Conservation (phyloP, 2,797 vertebrate genomes). For the Gadopsis marmoratus region DNA sequence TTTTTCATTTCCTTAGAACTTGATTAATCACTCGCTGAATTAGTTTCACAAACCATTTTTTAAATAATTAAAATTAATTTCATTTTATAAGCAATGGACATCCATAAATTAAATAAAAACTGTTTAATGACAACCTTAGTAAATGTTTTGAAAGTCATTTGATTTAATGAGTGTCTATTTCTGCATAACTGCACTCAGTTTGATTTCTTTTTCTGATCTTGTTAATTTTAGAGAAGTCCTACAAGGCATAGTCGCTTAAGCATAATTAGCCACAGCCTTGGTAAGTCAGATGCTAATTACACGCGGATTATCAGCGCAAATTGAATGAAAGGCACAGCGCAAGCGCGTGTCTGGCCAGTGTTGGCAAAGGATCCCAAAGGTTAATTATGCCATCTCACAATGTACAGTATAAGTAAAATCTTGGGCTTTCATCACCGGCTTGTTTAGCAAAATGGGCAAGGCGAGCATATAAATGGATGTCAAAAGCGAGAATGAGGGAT, state of each 20-base stretch:
- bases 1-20: not conserved
- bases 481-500: not conserved
- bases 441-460: not conserved
- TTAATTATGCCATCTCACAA: conserved; percentile 29
- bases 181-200: conserved; percentile 13
- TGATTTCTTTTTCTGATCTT: conserved; percentile 27
- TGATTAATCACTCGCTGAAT: not conserved
- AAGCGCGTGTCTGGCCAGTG: not conserved
- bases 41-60: conserved; percentile 1
- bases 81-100: not conserved
- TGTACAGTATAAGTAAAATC: not conserved
- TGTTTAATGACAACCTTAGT: conserved; percentile 18
- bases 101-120: not conserved
- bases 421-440: conserved; percentile 3
- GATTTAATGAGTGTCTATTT: conserved; percentile 35
- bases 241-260: conserved; percentile 21
- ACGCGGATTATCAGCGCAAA: conserved; percentile 38
- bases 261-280: conserved; percentile 43
- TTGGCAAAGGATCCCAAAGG: conserved; percentile 5
- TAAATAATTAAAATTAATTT: not conserved
- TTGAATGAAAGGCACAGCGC: conserved; percentile 21
- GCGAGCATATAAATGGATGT: not conserved
- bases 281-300: conserved; percentile 49
- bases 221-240: conserved; percentile 32
- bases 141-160: conserved; percentile 26